phyloP scores from a whole-genome alignment of 2,797 vertebrate genomes.

The Enteromius radiatus region DNA sequence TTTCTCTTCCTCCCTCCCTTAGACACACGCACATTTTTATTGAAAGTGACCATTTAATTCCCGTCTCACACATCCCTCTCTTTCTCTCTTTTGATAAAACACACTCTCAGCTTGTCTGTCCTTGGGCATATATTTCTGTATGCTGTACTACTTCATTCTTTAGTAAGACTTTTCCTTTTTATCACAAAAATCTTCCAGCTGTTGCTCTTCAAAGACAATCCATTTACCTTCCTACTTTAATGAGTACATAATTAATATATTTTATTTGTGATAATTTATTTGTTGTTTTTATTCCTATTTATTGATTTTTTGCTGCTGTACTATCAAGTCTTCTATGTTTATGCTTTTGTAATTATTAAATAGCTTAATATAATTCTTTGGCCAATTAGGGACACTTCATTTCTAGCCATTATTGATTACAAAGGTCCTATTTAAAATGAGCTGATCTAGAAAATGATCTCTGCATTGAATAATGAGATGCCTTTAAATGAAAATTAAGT shows the following conservation, averaged over 20 bases:
- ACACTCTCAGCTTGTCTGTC: constrained; percentile 44
- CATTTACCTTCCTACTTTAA: background rate
- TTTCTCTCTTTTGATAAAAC: constrained; percentile 57
- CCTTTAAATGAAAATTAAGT: too few species aligned
- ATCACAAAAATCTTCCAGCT: background rate
- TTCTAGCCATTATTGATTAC: too few species aligned
- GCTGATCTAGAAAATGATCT: too few species aligned
- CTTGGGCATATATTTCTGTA: constrained; percentile 51
- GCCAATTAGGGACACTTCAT: too few species aligned
- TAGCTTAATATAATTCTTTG: background rate
- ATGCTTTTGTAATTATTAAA: background rate
- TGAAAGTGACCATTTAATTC: constrained; percentile 54
- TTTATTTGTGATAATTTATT: background rate
- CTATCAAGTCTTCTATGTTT: background rate
- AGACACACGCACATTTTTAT: constrained; percentile 21
- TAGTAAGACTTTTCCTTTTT: constrained; percentile 34
- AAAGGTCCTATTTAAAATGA: too few species aligned
- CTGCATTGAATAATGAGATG: too few species aligned
- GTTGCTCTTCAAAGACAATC: background rate
- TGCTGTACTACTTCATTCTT: constrained; percentile 60
- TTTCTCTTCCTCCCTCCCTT: constrained; percentile 10
- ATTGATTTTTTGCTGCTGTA: background rate
- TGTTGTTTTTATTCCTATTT: background rate
- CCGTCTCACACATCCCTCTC: constrained; percentile 57
- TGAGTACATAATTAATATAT: background rate